A percentile compares a stretch with the other conserved stretches of the same genome.
Evolutionary conservation across 2,888 invertebrate species (phyloP).

Genomic region (Aleiodes leptofemur): DNA sequence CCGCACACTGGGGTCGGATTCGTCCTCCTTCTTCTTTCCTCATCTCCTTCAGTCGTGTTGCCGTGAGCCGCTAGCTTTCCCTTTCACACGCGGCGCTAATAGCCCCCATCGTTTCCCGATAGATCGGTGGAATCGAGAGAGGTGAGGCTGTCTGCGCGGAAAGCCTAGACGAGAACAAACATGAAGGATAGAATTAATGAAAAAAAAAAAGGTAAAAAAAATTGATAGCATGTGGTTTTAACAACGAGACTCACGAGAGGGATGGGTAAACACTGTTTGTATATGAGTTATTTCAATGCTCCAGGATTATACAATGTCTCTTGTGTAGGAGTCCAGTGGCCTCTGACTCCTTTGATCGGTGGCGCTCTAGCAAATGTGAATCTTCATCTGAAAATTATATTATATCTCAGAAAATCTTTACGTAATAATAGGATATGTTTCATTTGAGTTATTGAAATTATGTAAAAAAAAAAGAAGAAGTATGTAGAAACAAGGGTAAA

Average conservation of each 20-base stretch:
- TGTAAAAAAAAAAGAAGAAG: too few relatives aligned
- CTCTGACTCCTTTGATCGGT: conserved; percentile 31
- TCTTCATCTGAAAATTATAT: conserved; percentile 39
- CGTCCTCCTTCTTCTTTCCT: conserved; percentile 38
- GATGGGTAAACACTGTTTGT: conserved; percentile 16
- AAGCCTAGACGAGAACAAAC: conserved; percentile 4
- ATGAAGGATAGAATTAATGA: conserved; percentile 27
- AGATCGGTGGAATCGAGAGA: conserved; percentile 58
- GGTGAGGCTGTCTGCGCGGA: conserved; percentile 38
- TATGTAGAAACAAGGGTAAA: too few relatives aligned
- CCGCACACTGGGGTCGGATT: conserved; percentile 51
- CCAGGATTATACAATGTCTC: neutral
- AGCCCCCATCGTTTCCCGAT: conserved; percentile 71
- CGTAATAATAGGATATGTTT: neutral
- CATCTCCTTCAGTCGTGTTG: conserved; percentile 49
- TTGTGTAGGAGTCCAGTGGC: conserved; percentile 41
- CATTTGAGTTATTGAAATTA: too few relatives aligned
- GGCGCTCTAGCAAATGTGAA: conserved; percentile 31
- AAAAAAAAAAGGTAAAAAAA: neutral
- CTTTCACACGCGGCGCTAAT: conserved; percentile 74
- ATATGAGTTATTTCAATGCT: conserved; percentile 17
- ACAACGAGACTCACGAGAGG: conserved; percentile 2
- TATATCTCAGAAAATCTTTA: neutral
- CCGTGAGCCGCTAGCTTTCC: conserved; percentile 68
- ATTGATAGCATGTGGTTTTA: conserved; percentile 13